phyloP scores from a whole-genome alignment of 1,140 invertebrate species.

The Drosophila sechellia region DNA sequence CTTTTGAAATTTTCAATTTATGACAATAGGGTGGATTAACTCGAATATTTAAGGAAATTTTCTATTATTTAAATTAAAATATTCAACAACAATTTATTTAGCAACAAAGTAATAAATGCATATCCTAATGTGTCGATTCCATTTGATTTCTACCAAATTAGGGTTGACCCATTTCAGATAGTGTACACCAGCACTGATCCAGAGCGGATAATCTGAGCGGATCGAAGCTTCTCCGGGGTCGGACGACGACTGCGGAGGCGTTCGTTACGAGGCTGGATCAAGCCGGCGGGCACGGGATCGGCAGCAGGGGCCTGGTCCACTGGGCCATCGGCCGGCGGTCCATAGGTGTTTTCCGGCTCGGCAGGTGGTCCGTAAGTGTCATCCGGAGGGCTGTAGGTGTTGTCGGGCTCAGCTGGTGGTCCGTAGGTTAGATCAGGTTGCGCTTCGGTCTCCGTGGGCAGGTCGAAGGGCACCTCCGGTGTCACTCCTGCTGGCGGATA shows the following conservation, averaged over 20 bases:
- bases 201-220: constrained; percentile 68
- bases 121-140: background rate
- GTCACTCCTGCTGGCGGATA: constrained; percentile 77
- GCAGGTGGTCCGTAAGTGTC: constrained; percentile 64
- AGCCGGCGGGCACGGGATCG: constrained; percentile 60
- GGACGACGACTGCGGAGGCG: constrained; percentile 57
- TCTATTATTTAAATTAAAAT: constrained; percentile 7
- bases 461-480: constrained; percentile 69
- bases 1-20: too few relatives aligned
- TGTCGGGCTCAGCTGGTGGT: constrained; percentile 57
- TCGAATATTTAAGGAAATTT: background rate
- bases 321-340: constrained; percentile 51
- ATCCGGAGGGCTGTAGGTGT: constrained; percentile 65
- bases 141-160: constrained; percentile 6
- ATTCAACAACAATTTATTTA: constrained; percentile 50
- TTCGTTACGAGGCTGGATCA: constrained; percentile 72
- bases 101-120: constrained; percentile 17
- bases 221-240: constrained; percentile 55
- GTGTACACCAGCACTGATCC: constrained; percentile 69
- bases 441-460: constrained; percentile 75
- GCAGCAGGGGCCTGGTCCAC: constrained; percentile 49
- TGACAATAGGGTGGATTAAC: too few relatives aligned
- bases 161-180: constrained; percentile 31
- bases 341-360: constrained; percentile 67
- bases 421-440: constrained; percentile 73